A percentile compares a stretch with the other conserved stretches of the same genome.
Conservation (phyloP, 2,888 invertebrate species). For the Xiphydria camelus region DNA sequence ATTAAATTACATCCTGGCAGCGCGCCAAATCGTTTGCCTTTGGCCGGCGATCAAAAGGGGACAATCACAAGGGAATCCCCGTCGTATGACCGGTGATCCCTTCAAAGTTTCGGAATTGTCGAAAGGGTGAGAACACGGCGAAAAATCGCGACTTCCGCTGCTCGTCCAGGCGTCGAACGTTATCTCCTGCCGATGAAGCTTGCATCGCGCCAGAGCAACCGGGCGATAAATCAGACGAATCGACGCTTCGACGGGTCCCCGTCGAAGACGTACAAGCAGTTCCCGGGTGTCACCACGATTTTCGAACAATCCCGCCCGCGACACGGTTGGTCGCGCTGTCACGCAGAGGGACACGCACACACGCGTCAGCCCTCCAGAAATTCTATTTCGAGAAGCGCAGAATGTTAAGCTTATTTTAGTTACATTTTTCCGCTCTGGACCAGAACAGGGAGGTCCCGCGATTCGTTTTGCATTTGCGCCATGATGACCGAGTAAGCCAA, state of each 20-base stretch:
- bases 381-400: slow-evolving; percentile 13
- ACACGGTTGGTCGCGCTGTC: slow-evolving; percentile 16
- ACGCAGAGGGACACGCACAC: slow-evolving; percentile 16
- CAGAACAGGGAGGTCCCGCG: slow-evolving; percentile 15
- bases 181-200: too few relatives aligned
- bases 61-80: too few relatives aligned
- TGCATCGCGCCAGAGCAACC: too few relatives aligned
- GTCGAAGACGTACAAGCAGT: too few relatives aligned
- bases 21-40: background rate
- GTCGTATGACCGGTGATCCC: too few relatives aligned
- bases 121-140: too few relatives aligned
- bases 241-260: too few relatives aligned
- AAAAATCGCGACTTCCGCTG: too few relatives aligned
- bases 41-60: background rate
- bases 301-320: slow-evolving; percentile 13
- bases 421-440: slow-evolving; percentile 34
- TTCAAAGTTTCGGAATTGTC: too few relatives aligned
- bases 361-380: slow-evolving; percentile 33
- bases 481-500: slow-evolving; percentile 37
- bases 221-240: too few relatives aligned
- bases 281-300: too few relatives aligned
- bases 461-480: slow-evolving; percentile 17
- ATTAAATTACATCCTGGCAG: slow-evolving; percentile 2
- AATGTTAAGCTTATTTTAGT: slow-evolving; percentile 37
- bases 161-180: too few relatives aligned